A percentile compares a stretch with the other conserved stretches of the same genome.
Conservation (phyloP, 2,888 invertebrate genomes). For the Acanthopleura granulata region DNA sequence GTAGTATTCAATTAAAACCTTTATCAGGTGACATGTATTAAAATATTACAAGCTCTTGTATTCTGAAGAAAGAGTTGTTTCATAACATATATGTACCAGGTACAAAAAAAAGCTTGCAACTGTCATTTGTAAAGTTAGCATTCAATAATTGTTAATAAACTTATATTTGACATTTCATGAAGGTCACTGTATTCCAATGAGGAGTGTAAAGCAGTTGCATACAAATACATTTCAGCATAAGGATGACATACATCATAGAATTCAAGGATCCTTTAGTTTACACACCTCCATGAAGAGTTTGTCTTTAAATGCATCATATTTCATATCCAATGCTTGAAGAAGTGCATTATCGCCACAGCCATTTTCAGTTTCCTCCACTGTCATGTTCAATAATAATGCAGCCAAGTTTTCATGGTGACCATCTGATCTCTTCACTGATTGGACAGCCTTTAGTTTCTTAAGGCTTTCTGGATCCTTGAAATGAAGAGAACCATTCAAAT, state of each 20-base stretch:
- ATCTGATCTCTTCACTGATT: constrained; percentile 28
- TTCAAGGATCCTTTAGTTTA: background rate
- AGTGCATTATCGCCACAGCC: constrained; percentile 38
- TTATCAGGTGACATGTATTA: too few relatives aligned
- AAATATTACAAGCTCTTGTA: too few relatives aligned
- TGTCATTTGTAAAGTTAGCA: too few relatives aligned
- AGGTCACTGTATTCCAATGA: too few relatives aligned
- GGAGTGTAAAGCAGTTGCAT: too few relatives aligned
- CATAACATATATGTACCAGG: too few relatives aligned
- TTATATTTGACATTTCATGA: too few relatives aligned
- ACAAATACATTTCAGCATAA: too few relatives aligned
- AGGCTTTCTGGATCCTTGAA: background rate
- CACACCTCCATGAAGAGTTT: constrained; percentile 60
- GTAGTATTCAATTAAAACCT: too few relatives aligned
- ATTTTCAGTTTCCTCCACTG: constrained; percentile 31
- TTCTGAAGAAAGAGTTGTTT: too few relatives aligned
- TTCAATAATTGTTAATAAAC: too few relatives aligned
- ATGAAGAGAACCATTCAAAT: background rate
- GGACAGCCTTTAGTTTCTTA: background rate
- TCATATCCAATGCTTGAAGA: constrained; percentile 56
- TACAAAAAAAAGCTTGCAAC: too few relatives aligned
- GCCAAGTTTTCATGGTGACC: constrained; percentile 55
- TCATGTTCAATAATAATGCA: constrained; percentile 38
- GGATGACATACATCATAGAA: background rate
- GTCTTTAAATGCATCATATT: constrained; percentile 61